These are phyloP conservation scores for Cerceris rybyensis DNA, from an alignment of 2,888 invertebrate genomes.

Conservation along the genomic window DNA sequence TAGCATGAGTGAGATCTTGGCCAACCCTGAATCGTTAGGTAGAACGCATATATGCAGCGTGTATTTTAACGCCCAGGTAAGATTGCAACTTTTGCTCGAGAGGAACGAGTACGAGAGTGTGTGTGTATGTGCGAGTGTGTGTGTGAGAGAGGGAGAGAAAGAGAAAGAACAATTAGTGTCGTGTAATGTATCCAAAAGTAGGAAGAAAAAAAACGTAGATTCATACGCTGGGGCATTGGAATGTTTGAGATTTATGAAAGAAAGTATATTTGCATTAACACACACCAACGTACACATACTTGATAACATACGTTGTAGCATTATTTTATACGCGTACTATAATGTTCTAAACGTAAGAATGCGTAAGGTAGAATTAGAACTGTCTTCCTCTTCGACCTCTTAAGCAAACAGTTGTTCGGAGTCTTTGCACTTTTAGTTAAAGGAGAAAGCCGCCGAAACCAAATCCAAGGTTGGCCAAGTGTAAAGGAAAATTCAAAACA, in stretches of 20 bases:
- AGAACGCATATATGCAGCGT: conserved; percentile 15
- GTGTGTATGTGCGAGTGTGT: background rate
- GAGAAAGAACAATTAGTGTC: conserved; percentile 24
- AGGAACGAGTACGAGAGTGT: conserved; percentile 46
- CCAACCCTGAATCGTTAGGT: conserved; percentile 69
- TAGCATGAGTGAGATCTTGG: conserved; percentile 83
- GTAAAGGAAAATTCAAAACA: conserved; percentile 34
- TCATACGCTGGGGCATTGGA: conserved; percentile 52
- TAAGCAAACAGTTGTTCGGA: conserved; percentile 63
- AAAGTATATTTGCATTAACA: conserved; percentile 32
- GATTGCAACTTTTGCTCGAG: conserved; percentile 63
- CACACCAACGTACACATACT: conserved; percentile 8
- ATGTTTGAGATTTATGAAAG: conserved; percentile 42
- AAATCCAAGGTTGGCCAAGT: conserved; percentile 67
- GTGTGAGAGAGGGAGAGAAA: background rate
- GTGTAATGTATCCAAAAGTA: conserved; percentile 37
- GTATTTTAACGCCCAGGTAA: conserved; percentile 42
- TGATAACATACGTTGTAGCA: conserved; percentile 47
- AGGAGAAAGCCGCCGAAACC: conserved; percentile 39
- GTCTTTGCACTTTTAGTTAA: conserved; percentile 41
- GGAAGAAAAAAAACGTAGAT: conserved; percentile 35
- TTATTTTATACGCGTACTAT: conserved; percentile 59
- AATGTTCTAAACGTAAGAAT: conserved; percentile 47
- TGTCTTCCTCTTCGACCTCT: conserved; percentile 68
- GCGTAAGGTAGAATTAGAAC: conserved; percentile 50